phyloP scores from a whole-genome alignment of 37 sponge, comb jelly and placozoan species.

The Beroe forskalii region DNA sequence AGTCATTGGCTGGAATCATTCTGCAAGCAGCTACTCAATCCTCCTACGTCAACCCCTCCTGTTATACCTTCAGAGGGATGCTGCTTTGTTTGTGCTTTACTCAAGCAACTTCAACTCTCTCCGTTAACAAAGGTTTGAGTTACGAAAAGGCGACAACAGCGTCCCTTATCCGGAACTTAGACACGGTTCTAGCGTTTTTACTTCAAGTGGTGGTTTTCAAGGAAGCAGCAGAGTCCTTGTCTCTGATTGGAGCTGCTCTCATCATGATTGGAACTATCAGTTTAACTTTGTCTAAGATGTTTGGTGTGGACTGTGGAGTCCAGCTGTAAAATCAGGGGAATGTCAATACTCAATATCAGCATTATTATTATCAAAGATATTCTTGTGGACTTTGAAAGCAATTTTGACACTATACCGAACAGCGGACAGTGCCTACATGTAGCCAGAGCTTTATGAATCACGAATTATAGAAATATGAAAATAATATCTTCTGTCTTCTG shows the following conservation, averaged over 20 bases:
- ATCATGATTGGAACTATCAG: neutral
- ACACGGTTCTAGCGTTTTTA: conserved; percentile 12
- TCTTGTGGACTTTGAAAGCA: no score
- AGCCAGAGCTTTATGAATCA: no score
- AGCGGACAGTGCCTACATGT: no score
- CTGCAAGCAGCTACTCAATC: neutral
- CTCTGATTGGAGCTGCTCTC: neutral
- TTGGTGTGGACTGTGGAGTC: neutral
- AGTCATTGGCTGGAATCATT: neutral
- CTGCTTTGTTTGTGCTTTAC: neutral
- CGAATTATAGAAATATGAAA: no score
- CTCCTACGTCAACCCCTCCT: neutral
- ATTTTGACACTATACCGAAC: no score
- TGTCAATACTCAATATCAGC: no score
- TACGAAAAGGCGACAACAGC: neutral
- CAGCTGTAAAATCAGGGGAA: no score
- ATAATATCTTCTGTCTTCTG: no score
- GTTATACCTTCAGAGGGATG: neutral
- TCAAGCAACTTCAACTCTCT: neutral
- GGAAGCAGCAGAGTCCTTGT: neutral
- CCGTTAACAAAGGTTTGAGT: neutral
- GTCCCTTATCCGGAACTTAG: neutral
- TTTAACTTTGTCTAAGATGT: neutral
- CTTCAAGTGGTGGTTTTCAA: neutral
- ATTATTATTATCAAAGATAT: no score